A percentile compares a stretch with the other conserved stretches of the same genome.
Conservation (phyloP, 2,113 vertebrate species). For the Otolemur garnettii region DNA sequence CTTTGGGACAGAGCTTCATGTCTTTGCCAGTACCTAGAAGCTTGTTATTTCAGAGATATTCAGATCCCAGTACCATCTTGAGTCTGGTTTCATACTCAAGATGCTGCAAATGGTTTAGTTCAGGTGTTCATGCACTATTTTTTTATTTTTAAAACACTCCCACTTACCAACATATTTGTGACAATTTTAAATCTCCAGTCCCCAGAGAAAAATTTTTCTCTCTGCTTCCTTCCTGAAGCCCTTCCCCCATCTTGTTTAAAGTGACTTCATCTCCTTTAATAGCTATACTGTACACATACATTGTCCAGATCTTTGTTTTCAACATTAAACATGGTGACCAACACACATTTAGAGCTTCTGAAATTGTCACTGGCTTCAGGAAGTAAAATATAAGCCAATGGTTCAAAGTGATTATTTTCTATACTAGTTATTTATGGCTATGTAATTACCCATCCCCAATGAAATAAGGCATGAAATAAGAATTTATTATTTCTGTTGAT, state of each 20-base stretch:
- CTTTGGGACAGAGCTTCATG: not conserved
- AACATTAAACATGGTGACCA: not conserved
- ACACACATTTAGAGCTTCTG: not conserved
- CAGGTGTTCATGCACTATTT: not conserved
- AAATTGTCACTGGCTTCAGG: not conserved
- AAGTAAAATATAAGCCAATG: constrained; percentile 49
- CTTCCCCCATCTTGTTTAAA: not conserved
- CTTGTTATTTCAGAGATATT: constrained; percentile 8
- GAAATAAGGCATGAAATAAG: not conserved
- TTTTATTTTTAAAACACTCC: constrained; percentile 44
- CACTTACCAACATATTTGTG: not conserved
- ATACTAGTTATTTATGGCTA: not conserved
- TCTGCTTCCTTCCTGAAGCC: not conserved
- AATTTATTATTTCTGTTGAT: constrained; percentile 12
- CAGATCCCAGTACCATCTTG: not conserved
- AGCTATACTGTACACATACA: not conserved
- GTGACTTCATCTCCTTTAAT: not conserved
- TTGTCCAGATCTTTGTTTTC: constrained; percentile 1
- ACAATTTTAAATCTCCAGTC: constrained; percentile 23
- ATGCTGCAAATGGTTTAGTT: not conserved
- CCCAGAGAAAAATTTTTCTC: not conserved
- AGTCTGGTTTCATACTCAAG: not conserved
- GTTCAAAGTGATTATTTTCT: constrained; percentile 22
- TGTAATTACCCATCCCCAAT: not conserved
- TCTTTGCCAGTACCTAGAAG: not conserved